Percentiles rank a stretch among this genome's conserved stretches.
phyloP scores from a whole-genome alignment of 2,113 vertebrate genomes.

The Perognathus longimembris region DNA sequence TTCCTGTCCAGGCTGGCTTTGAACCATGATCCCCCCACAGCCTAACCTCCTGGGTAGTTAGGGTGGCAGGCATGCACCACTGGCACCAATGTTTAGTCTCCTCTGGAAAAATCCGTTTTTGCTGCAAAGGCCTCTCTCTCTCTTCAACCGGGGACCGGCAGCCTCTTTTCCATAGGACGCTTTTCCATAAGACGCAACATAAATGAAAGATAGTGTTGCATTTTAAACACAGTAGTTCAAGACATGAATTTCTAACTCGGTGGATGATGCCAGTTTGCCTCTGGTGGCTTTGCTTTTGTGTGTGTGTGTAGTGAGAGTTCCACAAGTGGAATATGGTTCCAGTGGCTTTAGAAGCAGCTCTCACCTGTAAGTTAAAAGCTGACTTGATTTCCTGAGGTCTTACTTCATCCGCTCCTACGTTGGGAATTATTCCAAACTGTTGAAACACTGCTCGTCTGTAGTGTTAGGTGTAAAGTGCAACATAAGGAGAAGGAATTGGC shows the following conservation, averaged over 20 bases:
- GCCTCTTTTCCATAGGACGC: background rate
- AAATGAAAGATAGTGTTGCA: constrained; percentile 35
- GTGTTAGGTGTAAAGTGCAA: constrained; percentile 12
- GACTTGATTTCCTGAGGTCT: background rate
- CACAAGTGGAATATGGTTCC: background rate
- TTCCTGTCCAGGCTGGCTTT: too few species aligned
- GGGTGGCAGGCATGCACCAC: too few species aligned
- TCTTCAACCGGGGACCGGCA: background rate
- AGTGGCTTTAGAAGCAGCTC: background rate
- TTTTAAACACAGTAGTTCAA: background rate
- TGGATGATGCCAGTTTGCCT: background rate
- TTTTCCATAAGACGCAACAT: constrained; percentile 56
- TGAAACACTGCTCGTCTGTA: background rate
- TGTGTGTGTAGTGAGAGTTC: constrained; percentile 2
- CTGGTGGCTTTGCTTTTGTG: constrained; percentile 38
- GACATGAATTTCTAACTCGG: constrained; percentile 31
- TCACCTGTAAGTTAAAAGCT: constrained; percentile 23
- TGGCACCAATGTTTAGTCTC: background rate
- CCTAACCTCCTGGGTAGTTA: too few species aligned
- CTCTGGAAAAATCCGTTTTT: constrained; percentile 33
- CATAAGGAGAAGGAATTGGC: constrained; percentile 14
- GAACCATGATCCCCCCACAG: too few species aligned
- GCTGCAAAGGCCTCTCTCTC: constrained; percentile 16
- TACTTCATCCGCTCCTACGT: background rate
- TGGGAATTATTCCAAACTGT: background rate